A percentile compares a stretch with the other conserved stretches of the same genome.
phyloP scores from a whole-genome alignment of 2,888 invertebrate species.

The Lepeophtheirus nordmannii region DNA sequence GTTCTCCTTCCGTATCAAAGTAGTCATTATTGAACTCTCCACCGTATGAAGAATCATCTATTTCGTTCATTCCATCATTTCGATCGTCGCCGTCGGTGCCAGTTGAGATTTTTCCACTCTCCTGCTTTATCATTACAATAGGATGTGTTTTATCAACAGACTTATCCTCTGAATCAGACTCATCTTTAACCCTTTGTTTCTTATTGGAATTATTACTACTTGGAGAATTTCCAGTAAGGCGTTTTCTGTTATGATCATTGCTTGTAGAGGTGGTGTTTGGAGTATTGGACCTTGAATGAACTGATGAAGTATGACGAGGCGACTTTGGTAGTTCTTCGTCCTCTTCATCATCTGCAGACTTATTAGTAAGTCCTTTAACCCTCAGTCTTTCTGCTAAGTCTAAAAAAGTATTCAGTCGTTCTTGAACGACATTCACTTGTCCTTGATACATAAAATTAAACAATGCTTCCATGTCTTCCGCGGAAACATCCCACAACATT shows the following conservation, averaged over 20 bases:
- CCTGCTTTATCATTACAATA: not conserved
- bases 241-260: not conserved
- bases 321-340: too few species aligned
- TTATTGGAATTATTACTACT: not conserved
- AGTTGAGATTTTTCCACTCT: not conserved
- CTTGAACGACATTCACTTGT: constrained; percentile 31
- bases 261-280: not conserved
- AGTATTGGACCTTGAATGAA: too few species aligned
- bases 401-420: constrained; percentile 30
- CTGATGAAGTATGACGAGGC: too few species aligned
- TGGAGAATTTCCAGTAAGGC: not conserved
- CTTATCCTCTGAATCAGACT: constrained; percentile 1
- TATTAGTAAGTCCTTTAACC: constrained; percentile 29
- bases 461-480: constrained; percentile 31
- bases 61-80: not conserved
- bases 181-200: not conserved
- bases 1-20: not conserved
- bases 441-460: constrained; percentile 32
- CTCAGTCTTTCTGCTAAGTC: constrained; percentile 31
- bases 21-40: not conserved
- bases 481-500: constrained; percentile 31
- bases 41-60: too few species aligned
- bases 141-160: not conserved
- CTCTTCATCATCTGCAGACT: too few species aligned
- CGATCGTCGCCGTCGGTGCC: not conserved